A percentile compares a stretch with the other conserved stretches of the same genome.
These are phyloP conservation scores for Agrotis ipsilon DNA, from an alignment of 2,888 invertebrate species.

Conservation along the genomic window DNA sequence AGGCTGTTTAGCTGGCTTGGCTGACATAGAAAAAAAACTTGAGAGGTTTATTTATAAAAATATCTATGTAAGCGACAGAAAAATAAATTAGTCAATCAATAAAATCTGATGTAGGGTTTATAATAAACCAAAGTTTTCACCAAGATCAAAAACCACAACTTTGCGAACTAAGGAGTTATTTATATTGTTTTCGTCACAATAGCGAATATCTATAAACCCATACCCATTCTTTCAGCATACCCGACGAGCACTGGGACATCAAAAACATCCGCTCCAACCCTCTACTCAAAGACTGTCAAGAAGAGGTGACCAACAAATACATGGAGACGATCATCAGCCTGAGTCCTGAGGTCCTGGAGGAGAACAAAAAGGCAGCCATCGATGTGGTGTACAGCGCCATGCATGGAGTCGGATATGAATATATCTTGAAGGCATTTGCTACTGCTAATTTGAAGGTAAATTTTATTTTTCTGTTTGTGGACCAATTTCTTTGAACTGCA, in stretches of 20 bases:
- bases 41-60: no score
- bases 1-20: no score
- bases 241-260: constrained; percentile 95
- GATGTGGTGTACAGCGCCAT: constrained; percentile 98
- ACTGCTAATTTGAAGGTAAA: constrained; percentile 93
- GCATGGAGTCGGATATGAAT: constrained; percentile 98
- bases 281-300: constrained; percentile 93
- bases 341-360: constrained; percentile 87
- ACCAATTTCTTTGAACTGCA: no score
- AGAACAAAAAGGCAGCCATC: constrained; percentile 91
- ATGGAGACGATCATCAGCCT: constrained; percentile 91
- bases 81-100: no score
- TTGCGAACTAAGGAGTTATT: no score
- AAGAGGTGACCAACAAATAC: constrained; percentile 93
- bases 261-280: constrained; percentile 88
- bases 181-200: no score
- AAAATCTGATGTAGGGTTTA: no score
- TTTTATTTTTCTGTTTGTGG: no score
- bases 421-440: constrained; percentile 94
- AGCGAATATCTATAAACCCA: not conserved
- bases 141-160: no score
- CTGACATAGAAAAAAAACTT: no score
- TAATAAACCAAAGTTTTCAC: no score
- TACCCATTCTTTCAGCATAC: constrained; percentile 89
- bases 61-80: no score